phyloP scores from a whole-genome alignment of 2,113 vertebrate genomes.

The Calcarius ornatus region DNA sequence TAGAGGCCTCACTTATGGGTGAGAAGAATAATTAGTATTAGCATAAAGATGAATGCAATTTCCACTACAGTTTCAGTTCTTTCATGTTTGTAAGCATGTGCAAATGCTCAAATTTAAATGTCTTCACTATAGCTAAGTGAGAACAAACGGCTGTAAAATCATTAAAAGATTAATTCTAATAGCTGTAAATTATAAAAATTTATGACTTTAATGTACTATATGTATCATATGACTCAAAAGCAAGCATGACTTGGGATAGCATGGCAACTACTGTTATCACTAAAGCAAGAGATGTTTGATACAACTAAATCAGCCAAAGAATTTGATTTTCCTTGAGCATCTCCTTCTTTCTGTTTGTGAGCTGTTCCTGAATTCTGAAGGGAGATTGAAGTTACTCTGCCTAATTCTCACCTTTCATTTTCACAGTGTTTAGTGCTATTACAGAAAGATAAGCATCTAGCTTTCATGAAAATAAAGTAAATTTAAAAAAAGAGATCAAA shows the following conservation, averaged over 20 bases:
- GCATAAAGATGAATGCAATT: not conserved
- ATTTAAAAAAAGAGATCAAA: not conserved
- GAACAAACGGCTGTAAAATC: not conserved
- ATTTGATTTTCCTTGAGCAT: not conserved
- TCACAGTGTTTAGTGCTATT: not conserved
- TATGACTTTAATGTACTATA: not conserved
- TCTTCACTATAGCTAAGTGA: not conserved
- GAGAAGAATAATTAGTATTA: not conserved
- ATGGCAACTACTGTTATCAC: not conserved
- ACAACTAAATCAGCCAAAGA: not conserved
- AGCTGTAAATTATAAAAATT: not conserved
- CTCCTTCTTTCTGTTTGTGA: not conserved
- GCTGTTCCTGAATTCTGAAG: not conserved
- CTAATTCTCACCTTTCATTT: not conserved
- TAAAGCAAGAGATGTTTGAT: not conserved
- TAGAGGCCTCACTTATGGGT: not conserved
- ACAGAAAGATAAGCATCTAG: not conserved
- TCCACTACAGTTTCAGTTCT: not conserved
- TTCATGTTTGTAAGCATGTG: not conserved
- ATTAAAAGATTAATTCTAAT: not conserved
- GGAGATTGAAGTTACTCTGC: not conserved
- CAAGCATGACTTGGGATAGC: not conserved
- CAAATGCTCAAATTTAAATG: not conserved
- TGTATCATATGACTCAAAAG: not conserved
- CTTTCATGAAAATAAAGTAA: not conserved